A percentile compares a stretch with the other conserved stretches of the same genome.
Conservation (phyloP, 2,113 vertebrate genomes). For the Chionodraco myersi region DNA sequence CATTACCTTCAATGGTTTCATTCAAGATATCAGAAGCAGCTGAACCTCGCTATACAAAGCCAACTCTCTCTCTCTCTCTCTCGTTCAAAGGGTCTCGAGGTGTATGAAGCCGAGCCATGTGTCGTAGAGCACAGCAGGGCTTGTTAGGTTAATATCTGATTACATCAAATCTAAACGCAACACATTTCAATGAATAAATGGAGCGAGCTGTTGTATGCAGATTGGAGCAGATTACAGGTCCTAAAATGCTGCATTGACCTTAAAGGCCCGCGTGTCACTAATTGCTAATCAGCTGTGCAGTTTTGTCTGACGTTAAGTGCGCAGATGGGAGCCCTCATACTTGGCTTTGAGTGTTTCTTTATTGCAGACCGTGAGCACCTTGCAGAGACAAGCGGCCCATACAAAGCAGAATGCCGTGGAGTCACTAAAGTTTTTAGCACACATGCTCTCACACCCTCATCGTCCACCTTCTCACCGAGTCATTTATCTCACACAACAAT, state of each 20-base stretch:
- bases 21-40: background rate
- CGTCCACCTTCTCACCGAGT: constrained; percentile 45
- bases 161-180: background rate
- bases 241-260: constrained; percentile 41
- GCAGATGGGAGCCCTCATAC: background rate
- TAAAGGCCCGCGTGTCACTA: constrained; percentile 1
- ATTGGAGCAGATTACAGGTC: constrained; percentile 28
- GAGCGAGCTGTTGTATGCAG: constrained; percentile 5
- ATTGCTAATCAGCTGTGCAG: constrained; percentile 45
- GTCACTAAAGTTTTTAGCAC: constrained; percentile 7
- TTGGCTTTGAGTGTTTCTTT: constrained; percentile 6
- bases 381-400: constrained; percentile 10
- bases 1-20: too few relatives aligned
- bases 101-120: background rate
- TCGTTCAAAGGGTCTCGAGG: background rate
- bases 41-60: background rate
- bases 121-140: background rate
- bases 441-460: constrained; percentile 32
- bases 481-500: constrained; percentile 52
- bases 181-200: background rate
- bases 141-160: background rate
- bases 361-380: constrained; percentile 10
- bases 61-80: too few relatives aligned
- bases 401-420: constrained; percentile 27
- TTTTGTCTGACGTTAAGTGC: constrained; percentile 26